Percentiles rank a stretch among this genome's conserved stretches.
Conservation (phyloP, 2,113 vertebrate genomes). For the Silurus glanis region DNA sequence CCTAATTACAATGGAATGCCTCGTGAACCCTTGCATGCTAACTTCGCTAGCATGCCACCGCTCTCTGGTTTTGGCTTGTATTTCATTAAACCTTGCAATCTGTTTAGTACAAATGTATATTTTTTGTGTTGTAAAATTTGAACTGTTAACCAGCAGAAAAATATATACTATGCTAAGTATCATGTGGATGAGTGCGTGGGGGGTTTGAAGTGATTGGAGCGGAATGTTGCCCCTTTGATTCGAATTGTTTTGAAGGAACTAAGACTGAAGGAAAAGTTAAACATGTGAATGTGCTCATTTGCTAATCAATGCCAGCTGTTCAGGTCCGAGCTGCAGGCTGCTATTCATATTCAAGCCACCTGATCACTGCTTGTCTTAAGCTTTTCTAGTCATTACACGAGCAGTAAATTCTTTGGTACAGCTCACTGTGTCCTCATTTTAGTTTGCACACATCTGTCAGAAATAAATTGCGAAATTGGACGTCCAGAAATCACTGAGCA, state of each 20-base stretch:
- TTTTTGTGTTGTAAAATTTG: background rate
- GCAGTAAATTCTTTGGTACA: conserved; percentile 1
- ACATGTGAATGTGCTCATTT: conserved; percentile 42
- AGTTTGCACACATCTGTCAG: conserved; percentile 5
- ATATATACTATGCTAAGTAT: background rate
- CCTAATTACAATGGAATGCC: conserved; percentile 62
- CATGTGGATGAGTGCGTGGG: background rate
- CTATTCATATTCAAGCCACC: conserved; percentile 38
- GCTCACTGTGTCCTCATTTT: conserved; percentile 3
- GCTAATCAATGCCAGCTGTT: conserved; percentile 48
- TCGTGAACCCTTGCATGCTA: conserved; percentile 42
- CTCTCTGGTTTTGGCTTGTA: conserved; percentile 32
- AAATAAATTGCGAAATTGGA: conserved; percentile 3
- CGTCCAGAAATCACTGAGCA: background rate
- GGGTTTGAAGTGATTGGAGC: background rate
- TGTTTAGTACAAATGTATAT: background rate
- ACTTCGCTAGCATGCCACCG: conserved; percentile 12
- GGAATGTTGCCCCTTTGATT: conserved; percentile 8
- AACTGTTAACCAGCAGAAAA: background rate
- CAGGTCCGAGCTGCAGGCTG: conserved; percentile 4
- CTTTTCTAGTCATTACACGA: conserved; percentile 7
- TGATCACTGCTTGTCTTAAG: conserved; percentile 25
- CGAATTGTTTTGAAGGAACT: conserved; percentile 28
- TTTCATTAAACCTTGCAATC: conserved; percentile 44
- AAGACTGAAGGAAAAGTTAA: conserved; percentile 39